A percentile compares a stretch with the other conserved stretches of the same genome.
Evolutionary conservation across 2,888 invertebrate species (phyloP).

Genomic region (Chymomyza caudatula): DNA sequence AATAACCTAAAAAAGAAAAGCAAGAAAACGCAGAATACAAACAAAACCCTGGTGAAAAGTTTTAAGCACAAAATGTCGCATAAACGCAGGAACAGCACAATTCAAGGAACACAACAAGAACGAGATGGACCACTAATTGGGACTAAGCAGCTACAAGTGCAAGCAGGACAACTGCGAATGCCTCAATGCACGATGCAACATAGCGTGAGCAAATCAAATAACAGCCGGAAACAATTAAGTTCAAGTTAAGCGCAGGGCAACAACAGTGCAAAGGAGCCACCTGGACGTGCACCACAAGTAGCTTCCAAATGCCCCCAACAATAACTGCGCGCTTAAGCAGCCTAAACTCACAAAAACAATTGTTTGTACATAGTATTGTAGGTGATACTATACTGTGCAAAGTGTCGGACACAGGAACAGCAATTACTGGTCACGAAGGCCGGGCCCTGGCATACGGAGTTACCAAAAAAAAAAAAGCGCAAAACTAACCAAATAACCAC

Average conservation of each 20-base stretch:
- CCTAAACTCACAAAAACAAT: not conserved
- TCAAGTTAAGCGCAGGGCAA: slow-evolving; percentile 10
- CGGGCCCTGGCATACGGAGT: slow-evolving; percentile 28
- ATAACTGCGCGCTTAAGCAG: not conserved
- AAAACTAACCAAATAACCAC: slow-evolving; percentile 43
- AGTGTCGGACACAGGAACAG: slow-evolving; percentile 35
- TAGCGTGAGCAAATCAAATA: slow-evolving; percentile 47
- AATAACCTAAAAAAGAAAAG: slow-evolving; percentile 5
- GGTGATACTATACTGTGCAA: not conserved
- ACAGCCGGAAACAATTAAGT: slow-evolving; percentile 68
- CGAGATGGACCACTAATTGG: slow-evolving; percentile 52
- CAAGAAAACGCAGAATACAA: not conserved
- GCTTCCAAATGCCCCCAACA: not conserved
- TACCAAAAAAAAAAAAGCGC: slow-evolving; percentile 43
- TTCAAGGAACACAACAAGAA: slow-evolving; percentile 9
- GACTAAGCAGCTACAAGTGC: slow-evolving; percentile 57
- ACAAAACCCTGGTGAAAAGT: not conserved
- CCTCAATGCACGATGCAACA: slow-evolving; percentile 1
- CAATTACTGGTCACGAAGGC: slow-evolving; percentile 68
- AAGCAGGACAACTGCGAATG: not conserved
- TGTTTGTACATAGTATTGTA: not conserved
- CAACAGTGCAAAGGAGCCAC: slow-evolving; percentile 17
- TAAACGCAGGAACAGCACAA: not conserved
- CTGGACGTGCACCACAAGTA: slow-evolving; percentile 26
- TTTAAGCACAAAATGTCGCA: not conserved